phyloP scores from a whole-genome alignment of 2,888 invertebrate species.

The Mycalesis mineus region DNA sequence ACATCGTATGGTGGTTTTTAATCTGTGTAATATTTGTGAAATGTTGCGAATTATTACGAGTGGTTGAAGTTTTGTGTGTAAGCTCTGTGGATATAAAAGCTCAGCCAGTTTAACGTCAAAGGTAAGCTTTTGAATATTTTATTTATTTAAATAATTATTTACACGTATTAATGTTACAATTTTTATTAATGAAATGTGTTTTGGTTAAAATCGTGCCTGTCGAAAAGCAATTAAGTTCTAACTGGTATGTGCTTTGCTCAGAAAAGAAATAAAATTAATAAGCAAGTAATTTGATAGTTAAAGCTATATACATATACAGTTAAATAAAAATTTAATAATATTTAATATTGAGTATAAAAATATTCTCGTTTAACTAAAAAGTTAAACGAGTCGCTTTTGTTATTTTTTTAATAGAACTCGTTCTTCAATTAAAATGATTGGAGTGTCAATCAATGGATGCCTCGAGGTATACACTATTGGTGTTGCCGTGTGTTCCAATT shows the following conservation, averaged over 20 bases:
- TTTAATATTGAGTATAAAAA: too few species aligned
- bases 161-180: too few species aligned
- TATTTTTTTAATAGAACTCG: not conserved
- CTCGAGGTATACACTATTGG: not conserved
- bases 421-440: not conserved
- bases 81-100: conserved; percentile 30
- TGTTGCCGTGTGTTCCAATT: too few species aligned
- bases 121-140: conserved; percentile 46
- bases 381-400: too few species aligned
- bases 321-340: too few species aligned
- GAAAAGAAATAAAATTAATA: too few species aligned
- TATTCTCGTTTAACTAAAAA: too few species aligned
- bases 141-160: too few species aligned
- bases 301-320: too few species aligned
- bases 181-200: not conserved
- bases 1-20: conserved; percentile 8
- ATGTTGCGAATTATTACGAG: conserved; percentile 22
- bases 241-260: too few species aligned
- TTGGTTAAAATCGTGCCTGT: conserved; percentile 23
- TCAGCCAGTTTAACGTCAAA: conserved; percentile 34
- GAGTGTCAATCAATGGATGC: conserved; percentile 1
- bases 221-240: too few species aligned
- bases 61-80: conserved; percentile 43
- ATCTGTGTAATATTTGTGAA: conserved; percentile 21
- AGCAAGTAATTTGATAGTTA: too few species aligned